A percentile compares a stretch with the other conserved stretches of the same genome.
phyloP scores from a whole-genome alignment of 2,797 vertebrate species.

The Lepilemur septentrionalis region DNA sequence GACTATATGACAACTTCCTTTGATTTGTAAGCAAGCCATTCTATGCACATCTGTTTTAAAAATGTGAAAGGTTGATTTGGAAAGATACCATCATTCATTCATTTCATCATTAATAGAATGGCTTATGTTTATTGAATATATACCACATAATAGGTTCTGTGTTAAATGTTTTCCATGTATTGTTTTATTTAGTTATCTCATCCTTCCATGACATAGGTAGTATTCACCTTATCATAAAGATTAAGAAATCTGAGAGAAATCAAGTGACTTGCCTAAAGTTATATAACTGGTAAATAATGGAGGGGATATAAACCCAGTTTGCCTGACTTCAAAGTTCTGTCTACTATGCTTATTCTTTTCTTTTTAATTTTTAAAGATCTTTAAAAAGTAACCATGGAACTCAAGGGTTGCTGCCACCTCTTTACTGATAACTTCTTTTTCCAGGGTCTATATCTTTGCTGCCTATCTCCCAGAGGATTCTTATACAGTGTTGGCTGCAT shows the following conservation, averaged over 20 bases:
- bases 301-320: not conserved
- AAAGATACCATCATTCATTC: not conserved
- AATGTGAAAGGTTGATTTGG: conserved; percentile 4
- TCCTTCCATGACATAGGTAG: not conserved
- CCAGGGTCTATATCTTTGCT: not conserved
- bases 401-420: not conserved
- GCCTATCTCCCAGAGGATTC: not conserved
- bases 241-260: not conserved
- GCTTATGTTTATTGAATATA: not conserved
- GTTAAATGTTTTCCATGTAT: not conserved
- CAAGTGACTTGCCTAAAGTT: not conserved
- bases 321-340: not conserved
- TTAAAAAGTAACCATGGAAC: not conserved
- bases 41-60: not conserved
- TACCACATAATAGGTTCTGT: not conserved
- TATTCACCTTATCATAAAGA: not conserved
- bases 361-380: conserved; percentile 45
- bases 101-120: not conserved
- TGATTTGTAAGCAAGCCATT: not conserved
- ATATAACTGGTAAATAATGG: not conserved
- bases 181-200: not conserved
- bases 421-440: not conserved
- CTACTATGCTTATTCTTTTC: not conserved
- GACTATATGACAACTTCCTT: conserved; percentile 20
- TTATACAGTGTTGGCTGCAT: not conserved